Evolutionary conservation across 2,113 vertebrate genomes (phyloP), one percentile per base, ranked within the genome.

Genomic region (Sinocyclocheilus grahami): DNA sequence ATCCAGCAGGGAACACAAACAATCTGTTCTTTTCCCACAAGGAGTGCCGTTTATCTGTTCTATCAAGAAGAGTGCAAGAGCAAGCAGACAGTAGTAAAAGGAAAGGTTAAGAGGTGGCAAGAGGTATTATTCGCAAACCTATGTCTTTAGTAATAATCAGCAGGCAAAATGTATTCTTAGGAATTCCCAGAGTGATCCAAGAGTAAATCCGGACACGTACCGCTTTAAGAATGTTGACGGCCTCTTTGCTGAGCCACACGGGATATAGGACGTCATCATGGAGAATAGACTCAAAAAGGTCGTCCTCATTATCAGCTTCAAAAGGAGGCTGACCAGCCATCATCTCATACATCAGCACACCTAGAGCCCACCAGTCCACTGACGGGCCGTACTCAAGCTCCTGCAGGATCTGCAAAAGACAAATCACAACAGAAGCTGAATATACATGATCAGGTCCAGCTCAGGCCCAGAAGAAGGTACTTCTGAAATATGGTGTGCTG

Each of bases 301-400:
- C 97, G 1, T 97, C 96, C 87, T 98, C 96, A 1, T 99, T 98
- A 91, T 98, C 97, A 0, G 97, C 97, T 89, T 99, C 97, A 58
- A 98, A 99, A 2, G 97, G 97, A 2, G 96, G 97, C 85, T 99
- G 97, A 1, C 97, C 97, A 0, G 97, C 97, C 97, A 98, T 98
- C 97, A 99, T 99, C 95, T 99, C 97, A 0, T 98, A 99, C 97
- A 99, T 98, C 81, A 98, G 94, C 81, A 99, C 97, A 3, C 97
- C 97, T 69, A 98, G 91, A n/a, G 97, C 97, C 97, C 97, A 99
- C 97, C 97, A 98, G 92, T 99, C 97, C 91, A 99, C 97, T 0
- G 97, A 99, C 0, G 97, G 97, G 78, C 97, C 96, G 0, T 98
- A 98, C 86, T 99, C 97, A 91, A 97, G 92, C 91, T 98, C 96